A percentile compares a stretch with the other conserved stretches of the same genome.
Conservation (phyloP, 92 coral and sea anemone species). For the Phenganax subtilis region DNA sequence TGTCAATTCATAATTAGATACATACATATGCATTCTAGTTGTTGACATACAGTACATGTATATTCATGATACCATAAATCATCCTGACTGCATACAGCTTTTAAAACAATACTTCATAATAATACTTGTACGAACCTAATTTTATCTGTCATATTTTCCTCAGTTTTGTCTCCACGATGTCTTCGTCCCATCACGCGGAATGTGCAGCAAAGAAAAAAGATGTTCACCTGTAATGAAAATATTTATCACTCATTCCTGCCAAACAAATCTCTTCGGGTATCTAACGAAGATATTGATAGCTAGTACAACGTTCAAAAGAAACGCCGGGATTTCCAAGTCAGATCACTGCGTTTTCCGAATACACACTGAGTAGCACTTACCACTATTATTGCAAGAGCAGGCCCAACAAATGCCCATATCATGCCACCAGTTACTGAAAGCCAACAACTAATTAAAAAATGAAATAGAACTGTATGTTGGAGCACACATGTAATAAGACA, state of each 20-base stretch:
- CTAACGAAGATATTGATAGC: not conserved
- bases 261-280: not conserved
- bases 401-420: slow-evolving; percentile 96
- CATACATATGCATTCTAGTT: too few species aligned
- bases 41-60: not conserved
- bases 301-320: too few species aligned
- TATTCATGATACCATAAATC: not conserved
- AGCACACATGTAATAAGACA: not conserved
- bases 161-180: slow-evolving; percentile 24
- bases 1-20: not conserved
- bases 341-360: not conserved
- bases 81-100: not conserved
- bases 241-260: not conserved
- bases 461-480: not conserved
- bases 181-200: slow-evolving; percentile 74
- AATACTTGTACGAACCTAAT: slow-evolving; percentile 19
- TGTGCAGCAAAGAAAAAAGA: slow-evolving; percentile 66
- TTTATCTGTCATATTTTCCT: slow-evolving; percentile 30
- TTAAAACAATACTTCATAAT: not conserved
- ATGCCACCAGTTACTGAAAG: slow-evolving; percentile 80
- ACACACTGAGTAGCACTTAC: slow-evolving; percentile 53
- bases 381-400: slow-evolving; percentile 71
- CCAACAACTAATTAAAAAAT: slow-evolving; percentile 69
- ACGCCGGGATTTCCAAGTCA: not conserved
- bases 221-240: slow-evolving; percentile 58